phyloP scores from a whole-genome alignment of 2,888 invertebrate species.

The Phytoseiulus persimilis region DNA sequence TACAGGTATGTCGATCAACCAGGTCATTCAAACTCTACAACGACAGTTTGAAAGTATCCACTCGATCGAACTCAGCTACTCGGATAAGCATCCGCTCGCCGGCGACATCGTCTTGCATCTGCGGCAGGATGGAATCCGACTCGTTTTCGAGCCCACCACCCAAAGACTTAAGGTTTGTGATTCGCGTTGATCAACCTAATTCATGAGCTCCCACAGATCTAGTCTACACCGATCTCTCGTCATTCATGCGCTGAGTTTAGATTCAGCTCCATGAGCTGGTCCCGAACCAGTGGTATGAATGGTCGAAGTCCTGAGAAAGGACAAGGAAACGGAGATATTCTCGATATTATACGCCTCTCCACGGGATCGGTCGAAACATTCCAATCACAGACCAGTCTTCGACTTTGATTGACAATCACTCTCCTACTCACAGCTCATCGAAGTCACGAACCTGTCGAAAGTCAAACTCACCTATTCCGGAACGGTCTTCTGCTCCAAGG shows the following conservation, averaged over 20 bases:
- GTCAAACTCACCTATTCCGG: constrained; percentile 56
- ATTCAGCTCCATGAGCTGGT: no score
- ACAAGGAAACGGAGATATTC: no score
- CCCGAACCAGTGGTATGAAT: no score
- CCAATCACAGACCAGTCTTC: no score
- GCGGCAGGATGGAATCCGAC: constrained; percentile 87
- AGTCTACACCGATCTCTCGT: no score
- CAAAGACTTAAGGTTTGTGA: constrained; percentile 71
- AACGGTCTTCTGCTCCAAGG: constrained; percentile 58
- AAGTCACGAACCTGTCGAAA: constrained; percentile 15
- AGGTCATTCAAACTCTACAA: constrained; percentile 90
- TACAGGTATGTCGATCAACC: constrained; percentile 93
- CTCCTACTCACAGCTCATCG: background rate
- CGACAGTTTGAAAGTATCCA: constrained; percentile 89
- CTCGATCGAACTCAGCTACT: constrained; percentile 91
- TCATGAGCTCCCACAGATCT: no score
- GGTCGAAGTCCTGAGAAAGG: no score
- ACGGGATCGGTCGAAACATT: no score
- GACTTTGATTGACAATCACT: background rate
- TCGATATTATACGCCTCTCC: no score
- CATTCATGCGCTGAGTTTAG: no score
- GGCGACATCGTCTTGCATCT: constrained; percentile 92
- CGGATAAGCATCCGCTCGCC: constrained; percentile 86
- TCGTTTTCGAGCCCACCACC: constrained; percentile 88
- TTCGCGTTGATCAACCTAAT: background rate